phyloP scores from a whole-genome alignment of 2,113 vertebrate genomes.

The Atractosteus spatula region DNA sequence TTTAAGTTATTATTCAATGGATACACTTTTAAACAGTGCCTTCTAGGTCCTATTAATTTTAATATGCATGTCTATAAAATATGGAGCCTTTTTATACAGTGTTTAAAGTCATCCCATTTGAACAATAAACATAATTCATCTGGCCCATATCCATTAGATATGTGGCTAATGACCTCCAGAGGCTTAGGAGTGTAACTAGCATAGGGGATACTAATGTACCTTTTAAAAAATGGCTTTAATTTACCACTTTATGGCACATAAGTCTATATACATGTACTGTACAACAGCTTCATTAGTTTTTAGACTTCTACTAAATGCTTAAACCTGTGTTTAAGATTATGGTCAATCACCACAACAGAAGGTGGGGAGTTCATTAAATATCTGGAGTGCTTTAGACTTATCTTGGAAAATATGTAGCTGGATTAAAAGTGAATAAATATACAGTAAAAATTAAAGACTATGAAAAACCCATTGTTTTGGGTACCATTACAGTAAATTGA shows the following conservation, averaged over 20 bases:
- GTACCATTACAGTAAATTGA: too few relatives aligned
- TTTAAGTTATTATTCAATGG: conserved; percentile 11
- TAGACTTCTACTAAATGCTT: too few relatives aligned
- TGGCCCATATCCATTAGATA: conserved; percentile 4
- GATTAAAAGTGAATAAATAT: too few relatives aligned
- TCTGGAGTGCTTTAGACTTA: too few relatives aligned
- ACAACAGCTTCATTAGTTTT: too few relatives aligned
- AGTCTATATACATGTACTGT: not conserved
- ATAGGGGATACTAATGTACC: conserved; percentile 9
- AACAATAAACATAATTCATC: conserved; percentile 16
- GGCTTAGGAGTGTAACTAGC: conserved; percentile 10
- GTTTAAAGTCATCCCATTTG: conserved; percentile 10
- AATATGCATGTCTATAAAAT: conserved; percentile 17
- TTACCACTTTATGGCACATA: conserved; percentile 37
- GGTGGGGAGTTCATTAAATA: too few relatives aligned
- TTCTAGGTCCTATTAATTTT: conserved; percentile 29
- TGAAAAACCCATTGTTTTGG: too few relatives aligned
- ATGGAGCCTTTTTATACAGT: conserved; percentile 13
- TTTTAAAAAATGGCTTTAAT: conserved; percentile 23
- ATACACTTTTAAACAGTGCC: conserved; percentile 23
- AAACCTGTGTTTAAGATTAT: too few relatives aligned
- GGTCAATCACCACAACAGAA: too few relatives aligned
- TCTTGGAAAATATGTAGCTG: too few relatives aligned
- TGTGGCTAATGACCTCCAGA: conserved; percentile 13
- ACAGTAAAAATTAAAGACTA: too few relatives aligned